Conservation (phyloP, 53 echinoderm and acorn worm genomes). For the Echinometra lucunter region DNA sequence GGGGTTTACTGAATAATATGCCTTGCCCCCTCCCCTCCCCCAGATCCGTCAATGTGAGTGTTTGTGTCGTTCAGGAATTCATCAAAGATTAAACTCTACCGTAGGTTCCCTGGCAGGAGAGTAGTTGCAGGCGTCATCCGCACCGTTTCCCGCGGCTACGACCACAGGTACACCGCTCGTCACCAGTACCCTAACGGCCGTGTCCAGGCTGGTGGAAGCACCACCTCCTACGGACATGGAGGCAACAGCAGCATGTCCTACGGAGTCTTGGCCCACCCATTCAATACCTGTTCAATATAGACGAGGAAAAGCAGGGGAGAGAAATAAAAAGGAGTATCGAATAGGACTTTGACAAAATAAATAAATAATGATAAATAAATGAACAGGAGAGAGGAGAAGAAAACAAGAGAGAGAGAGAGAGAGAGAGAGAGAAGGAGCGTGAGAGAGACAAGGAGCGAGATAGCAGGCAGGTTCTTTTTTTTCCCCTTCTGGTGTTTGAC, state of each 20-base stretch:
- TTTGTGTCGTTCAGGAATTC: too few relatives aligned
- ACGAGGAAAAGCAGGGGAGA: background rate
- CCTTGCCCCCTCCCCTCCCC: too few relatives aligned
- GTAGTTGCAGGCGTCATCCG: conserved; percentile 26
- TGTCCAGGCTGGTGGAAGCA: conserved; percentile 1
- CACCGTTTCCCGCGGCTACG: conserved; percentile 49
- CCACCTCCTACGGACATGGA: conserved; percentile 60
- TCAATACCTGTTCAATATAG: conserved; percentile 13
- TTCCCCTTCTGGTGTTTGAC: too few relatives aligned
- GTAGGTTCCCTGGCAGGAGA: conserved; percentile 28
- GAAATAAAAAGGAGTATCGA: background rate
- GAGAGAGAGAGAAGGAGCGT: background rate
- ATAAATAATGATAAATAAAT: too few relatives aligned
- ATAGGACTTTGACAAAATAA: too few relatives aligned
- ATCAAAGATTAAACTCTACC: background rate
- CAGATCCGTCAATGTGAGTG: too few relatives aligned
- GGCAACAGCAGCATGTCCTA: background rate
- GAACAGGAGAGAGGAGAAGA: too few relatives aligned
- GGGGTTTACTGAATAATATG: too few relatives aligned
- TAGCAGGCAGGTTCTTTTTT: too few relatives aligned
- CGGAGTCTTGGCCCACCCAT: background rate
- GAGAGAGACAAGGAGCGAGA: background rate
- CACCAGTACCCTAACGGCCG: background rate
- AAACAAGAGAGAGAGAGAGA: too few relatives aligned
- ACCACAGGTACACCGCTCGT: background rate